Base-by-base conservation (phyloP, 2,888 invertebrate genomes). In the Diplolepis rosae region DNA sequence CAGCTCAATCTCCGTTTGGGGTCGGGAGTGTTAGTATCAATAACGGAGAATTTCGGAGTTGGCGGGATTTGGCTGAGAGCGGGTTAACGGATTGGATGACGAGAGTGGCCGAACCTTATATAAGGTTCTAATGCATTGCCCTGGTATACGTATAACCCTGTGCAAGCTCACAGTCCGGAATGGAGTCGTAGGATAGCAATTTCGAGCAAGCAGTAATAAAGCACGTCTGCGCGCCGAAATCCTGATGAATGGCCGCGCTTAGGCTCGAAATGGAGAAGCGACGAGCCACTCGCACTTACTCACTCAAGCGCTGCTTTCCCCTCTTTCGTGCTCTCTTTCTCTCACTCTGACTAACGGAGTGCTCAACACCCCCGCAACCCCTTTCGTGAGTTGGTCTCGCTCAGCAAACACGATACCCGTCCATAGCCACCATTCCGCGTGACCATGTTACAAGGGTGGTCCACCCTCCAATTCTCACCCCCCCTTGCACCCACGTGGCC, bases 181-280 rank as follows among this genome's bases (percentile, higher is more conserved):
- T 88, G 88, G 88, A 88, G 88, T 88, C 88, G 87, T 88, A 88
- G 88, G 87, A 89, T 89, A 88, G 88, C 88, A 88, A 89, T 89
- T 89, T 88, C 88, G 85, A 85, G 87, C 85, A 85, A 86, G 83
- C 85, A 83, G 88, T 88, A 88, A 88, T 88, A 89, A 89, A 89
- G 88, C 88, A 88, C 88, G 88, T 89, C 88, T 84, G 83, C 84
- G 83, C 83, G 83, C 83, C 84, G 83, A 84, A 84, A 84, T 84
- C 84, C 84, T 84, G 88, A 89, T 85, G 88, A 89, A 89, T 89
- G 87, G 88, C 85, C 85, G 86, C 88, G 88, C 88, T 89, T 89
- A 89, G 88, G 88, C 88, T 88, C 84, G 88, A 88, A 89, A 89
- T 89, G 88, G 88, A 89, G 88, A 88, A 88, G 87, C 87, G 86